Base-by-base conservation (phyloP, 2,113 vertebrate species). In the Geococcyx californianus region DNA sequence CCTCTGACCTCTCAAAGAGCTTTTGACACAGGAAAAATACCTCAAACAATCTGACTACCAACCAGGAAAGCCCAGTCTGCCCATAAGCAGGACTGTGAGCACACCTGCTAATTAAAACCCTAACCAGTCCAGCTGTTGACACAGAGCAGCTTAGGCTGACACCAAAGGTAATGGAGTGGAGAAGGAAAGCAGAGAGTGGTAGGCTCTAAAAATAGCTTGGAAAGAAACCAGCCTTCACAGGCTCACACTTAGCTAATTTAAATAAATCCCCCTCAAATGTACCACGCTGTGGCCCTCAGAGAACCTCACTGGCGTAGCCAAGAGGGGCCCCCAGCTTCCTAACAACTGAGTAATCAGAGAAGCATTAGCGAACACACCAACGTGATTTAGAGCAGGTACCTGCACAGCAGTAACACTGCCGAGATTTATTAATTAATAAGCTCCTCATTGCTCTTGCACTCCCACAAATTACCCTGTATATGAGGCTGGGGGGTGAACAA, bases 391-490 rank as follows among this genome's bases (percentile, higher is more conserved):
- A 94, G 85, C 88, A 63, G 69, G 56, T 38, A 59, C 56, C 60
- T 31, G 56, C 78, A 16, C 47, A 55, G 78, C 90, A 91, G 60
- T 13, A 26, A 29, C 66, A 16, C 21, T 47, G 4, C 10, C 1
- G 21, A 34, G 67, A 36, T 13, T 26, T 25, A 15, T 60, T 90
- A n/a, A 90, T 86, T 64, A 75, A 67, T 10, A 4, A 80, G 83
- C 83, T 86, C 55, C 28, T 76, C 63, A 6, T 8, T 17, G 82
- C 74, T 77, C 89, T 45, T 13, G 44, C 28, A 3, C 56, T 78
- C 31, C 59, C 44, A 59, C 67, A 80, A 47, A 17, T 79, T 79
- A 47, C 0, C 0, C 31, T 24, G 33, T 15, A 6, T 11, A 3
- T 28, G 69, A 70, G 77, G 12, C 69, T n/a, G 38, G 33, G 42